Percentiles rank a stretch among this genome's conserved stretches.
Conservation (phyloP, 2,888 invertebrate genomes). For the Caenorhabditis virilis region DNA sequence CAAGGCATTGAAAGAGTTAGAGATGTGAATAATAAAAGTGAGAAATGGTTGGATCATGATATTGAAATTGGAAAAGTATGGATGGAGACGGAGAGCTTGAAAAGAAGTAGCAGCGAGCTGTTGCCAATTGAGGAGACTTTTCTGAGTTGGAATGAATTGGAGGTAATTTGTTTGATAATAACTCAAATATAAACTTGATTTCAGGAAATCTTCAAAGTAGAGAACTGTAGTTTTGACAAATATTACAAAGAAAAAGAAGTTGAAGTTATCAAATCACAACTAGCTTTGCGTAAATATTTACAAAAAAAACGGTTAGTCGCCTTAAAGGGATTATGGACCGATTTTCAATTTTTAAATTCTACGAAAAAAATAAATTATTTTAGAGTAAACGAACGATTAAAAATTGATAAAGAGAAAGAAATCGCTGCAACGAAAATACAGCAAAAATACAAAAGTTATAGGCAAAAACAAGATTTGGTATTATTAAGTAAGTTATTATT, state of each 20-base stretch:
- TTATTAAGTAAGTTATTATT: conserved; percentile 41
- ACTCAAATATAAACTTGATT: neutral
- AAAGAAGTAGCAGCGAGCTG: neutral
- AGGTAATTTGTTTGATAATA: neutral
- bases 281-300: conserved; percentile 28
- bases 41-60: conserved; percentile 32
- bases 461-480: conserved; percentile 39
- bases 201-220: conserved; percentile 19
- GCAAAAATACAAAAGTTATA: conserved; percentile 40
- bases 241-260: conserved; percentile 43
- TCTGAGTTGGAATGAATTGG: conserved; percentile 10
- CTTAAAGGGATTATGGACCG: neutral
- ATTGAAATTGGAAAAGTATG: conserved; percentile 31
- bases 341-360: too few species aligned
- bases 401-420: conserved; percentile 29
- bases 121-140: neutral
- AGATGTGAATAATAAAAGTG: neutral
- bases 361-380: neutral
- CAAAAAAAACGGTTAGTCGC: conserved; percentile 16
- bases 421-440: conserved; percentile 50
- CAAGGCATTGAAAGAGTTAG: conserved; percentile 11
- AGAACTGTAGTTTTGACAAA: conserved; percentile 37
- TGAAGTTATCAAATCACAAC: conserved; percentile 36
- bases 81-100: neutral
- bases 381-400: conserved; percentile 1